A percentile compares a stretch with the other conserved stretches of the same genome.
These are phyloP conservation scores for Drosophila willistoni DNA, from an alignment of 1,140 invertebrate genomes.

Conservation along the genomic window DNA sequence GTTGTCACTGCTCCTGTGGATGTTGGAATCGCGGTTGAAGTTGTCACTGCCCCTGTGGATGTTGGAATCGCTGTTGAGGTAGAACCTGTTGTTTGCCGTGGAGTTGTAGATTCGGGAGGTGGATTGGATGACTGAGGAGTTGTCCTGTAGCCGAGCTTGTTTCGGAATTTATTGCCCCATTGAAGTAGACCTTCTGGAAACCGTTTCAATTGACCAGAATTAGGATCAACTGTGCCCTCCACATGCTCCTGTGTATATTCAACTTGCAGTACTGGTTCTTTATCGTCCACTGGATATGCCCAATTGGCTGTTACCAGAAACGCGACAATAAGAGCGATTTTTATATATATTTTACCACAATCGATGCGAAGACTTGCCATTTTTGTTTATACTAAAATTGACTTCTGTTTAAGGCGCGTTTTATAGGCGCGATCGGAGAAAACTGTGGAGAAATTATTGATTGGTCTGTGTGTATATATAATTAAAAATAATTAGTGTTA, in stretches of 20 bases:
- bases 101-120: neutral
- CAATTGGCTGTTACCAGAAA: neutral
- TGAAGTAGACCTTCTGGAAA: neutral
- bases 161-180: neutral
- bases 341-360: neutral
- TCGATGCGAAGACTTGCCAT: neutral
- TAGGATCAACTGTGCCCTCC: neutral
- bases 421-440: neutral
- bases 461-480: neutral
- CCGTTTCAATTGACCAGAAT: neutral
- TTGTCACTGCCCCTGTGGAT: neutral
- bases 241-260: neutral
- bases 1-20: neutral
- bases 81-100: neutral
- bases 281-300: constrained; percentile 1
- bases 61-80: neutral
- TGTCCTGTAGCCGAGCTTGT: neutral
- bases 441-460: neutral
- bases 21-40: neutral
- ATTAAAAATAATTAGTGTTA: neutral
- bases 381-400: constrained; percentile 1
- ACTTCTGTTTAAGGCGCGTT: neutral
- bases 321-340: neutral
- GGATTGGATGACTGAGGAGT: neutral
- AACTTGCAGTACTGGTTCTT: neutral